Evolutionary conservation across 2,888 invertebrate species (phyloP), one percentile per base, ranked within the genome.

Genomic region (Drosophila rubida): DNA sequence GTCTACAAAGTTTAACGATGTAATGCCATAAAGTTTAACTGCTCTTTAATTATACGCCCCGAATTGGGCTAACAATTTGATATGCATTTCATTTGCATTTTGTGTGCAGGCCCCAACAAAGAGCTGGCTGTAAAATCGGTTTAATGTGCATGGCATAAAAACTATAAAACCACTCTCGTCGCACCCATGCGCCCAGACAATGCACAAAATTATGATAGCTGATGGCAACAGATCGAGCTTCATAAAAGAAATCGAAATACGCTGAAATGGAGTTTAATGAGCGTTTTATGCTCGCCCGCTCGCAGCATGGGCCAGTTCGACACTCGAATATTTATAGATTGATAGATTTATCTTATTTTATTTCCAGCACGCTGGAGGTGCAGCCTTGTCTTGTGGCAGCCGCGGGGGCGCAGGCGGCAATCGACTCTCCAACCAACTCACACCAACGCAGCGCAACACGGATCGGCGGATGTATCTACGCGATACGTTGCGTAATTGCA

Each of bases 291-390:
- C 45, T 45, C 13, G 22, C 9, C 32, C 13, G 5, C n/a, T n/a
- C 74, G 57, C 87, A 87, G 78, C 85, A 81, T 70, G 81, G 63
- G 78, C 25, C 61, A 60, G 49, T 58, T 70, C 11, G 48, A 32
- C 16, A 32, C 42, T 54, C n/a, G 37, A 44, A 58, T 80, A 83
- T 81, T 81, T 75, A 87, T 67, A 82, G 69, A 68, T 72, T 87
- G 82, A 68, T 72, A 85, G 82, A 78, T 87, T 81, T 78, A 78
- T 81, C 45, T 61, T 11, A 51, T 68, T 59, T 68, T 61, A 65
- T 61, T 67, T 69, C 65, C 64, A 70, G 58, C 51, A 44, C 49
- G 27, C 27, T 53, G 19, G 7, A 44, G 37, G 41, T 27, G 51
- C 19, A n/a, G n/a, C n/a, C n/a, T n/a, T n/a, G n/a, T n/a, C n/a